Evolutionary conservation across 2,888 invertebrate genomes (phyloP), one percentile per base, ranked within the genome.

Genomic region (Polyommatus icarus): DNA sequence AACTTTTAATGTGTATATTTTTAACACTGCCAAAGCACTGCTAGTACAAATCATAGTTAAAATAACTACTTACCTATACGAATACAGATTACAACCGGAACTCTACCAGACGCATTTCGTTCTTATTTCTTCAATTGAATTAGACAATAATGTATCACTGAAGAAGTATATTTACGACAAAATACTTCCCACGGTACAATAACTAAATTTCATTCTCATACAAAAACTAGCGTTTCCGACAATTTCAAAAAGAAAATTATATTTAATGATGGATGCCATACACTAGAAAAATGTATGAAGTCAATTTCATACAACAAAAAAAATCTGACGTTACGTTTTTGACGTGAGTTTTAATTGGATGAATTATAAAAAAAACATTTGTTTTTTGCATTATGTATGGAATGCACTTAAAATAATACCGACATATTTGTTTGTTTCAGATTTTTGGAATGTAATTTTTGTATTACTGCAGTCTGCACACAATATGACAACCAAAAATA

Each of bases 121-220:
- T 76, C 59, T 76, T 8, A 76, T 76, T 36, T 67, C 29, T 32
- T 29, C 67, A 29, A 67, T 67, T 67, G 67, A 67, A 67, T 67
- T 67, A 67, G 67, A 67, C 24, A 24, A 24, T 29, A 76, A 71
- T 50, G 50, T 76, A 46, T 76, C 67, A 50, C 46, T 32, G 10
- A 57, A 67, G 71, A 76, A 67, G 76, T 50, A 50, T 61, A 50
- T 71, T 76, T 76, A 71, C 71, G 67, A 29, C 61, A 10, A n/a
- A 67, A 29, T 32, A 15, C 50, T 46, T 76, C 76, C 76, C 76
- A 76, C 76, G 71, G 67, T 71, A 50, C 71, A 76, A 76, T 50
- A 67, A 76, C 76, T 71, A 67, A 76, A 76, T 71, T 76, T 76
- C 67, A 76, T 71, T 76, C 76, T 76, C 76, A 46, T 67, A 71